A percentile compares a stretch with the other conserved stretches of the same genome.
phyloP scores from a whole-genome alignment of 2,888 invertebrate species.

The Byasa hedistus region DNA sequence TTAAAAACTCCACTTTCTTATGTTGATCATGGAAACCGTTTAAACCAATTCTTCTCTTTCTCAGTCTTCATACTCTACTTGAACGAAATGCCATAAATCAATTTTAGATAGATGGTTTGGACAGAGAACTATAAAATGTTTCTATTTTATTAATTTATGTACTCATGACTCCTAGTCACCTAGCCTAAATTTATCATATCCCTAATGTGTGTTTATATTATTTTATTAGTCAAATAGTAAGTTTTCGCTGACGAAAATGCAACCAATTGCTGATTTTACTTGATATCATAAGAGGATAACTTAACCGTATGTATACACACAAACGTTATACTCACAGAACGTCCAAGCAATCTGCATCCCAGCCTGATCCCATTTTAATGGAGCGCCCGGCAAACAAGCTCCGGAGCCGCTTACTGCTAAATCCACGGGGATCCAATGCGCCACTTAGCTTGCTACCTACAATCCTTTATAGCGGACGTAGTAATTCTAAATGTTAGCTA shows the following conservation, averaged over 20 bases:
- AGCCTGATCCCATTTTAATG: conserved; percentile 79
- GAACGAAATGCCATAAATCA: too few species aligned
- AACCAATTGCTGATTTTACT: neutral
- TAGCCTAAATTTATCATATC: too few species aligned
- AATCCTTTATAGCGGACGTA: conserved; percentile 50
- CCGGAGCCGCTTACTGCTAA: conserved; percentile 74
- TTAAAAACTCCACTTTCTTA: too few species aligned
- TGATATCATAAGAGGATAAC: conserved; percentile 1
- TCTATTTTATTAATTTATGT: too few species aligned
- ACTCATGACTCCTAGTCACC: too few species aligned
- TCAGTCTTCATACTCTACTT: too few species aligned
- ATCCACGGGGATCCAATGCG: conserved; percentile 71
- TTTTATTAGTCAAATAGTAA: neutral
- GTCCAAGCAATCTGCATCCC: conserved; percentile 77
- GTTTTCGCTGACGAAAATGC: neutral
- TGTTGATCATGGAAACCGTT: too few species aligned
- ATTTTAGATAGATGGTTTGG: too few species aligned
- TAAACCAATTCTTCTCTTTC: too few species aligned
- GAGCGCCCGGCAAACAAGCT: conserved; percentile 79
- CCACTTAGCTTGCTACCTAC: conserved; percentile 68
- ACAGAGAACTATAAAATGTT: too few species aligned
- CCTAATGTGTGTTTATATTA: too few species aligned
- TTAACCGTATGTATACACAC: neutral
- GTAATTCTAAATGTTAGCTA: conserved; percentile 14
- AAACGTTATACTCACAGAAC: conserved; percentile 32